Base-by-base conservation (phyloP, 2,113 vertebrate genomes). In the Cochlearius cochlearius region DNA sequence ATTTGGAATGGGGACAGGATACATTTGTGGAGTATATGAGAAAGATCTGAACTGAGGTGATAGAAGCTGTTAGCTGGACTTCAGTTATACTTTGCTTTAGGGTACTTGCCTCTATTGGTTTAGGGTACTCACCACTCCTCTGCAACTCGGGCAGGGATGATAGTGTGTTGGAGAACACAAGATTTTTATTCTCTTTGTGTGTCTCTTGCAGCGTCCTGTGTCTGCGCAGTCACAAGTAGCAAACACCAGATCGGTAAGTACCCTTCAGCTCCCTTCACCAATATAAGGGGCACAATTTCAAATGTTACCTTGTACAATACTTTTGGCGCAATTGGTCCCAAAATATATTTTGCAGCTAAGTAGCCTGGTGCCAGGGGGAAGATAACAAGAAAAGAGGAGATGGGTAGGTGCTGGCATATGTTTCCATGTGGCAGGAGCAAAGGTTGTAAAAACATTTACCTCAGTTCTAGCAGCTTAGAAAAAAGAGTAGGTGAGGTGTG, bases 201-300 rank as follows among this genome's bases (percentile, higher is more conserved):
- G 30, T 97, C 89, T 97, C 96, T 98, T 97, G n/a, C 97, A 98
- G 98, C 97, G 88, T 94, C 97, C 96, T 81, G 96, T 95, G 52
- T 98, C 98, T 97, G 97, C 95, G 39, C 97, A 97, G 92, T 92
- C 92, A 21, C 96, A 97, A 69, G 63, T 97, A 90, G 91, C 96
- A 90, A 96, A 92, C 49, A 50, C 87, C 96, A 98, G 92, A 96
- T 71, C 94, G 96, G 98, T 99, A 97, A 98, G 98, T 98, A 90
- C 38, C 83, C 53, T 95, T 95, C 52, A 90, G 36, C 49, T 94
- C 84, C 59, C 29, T 49, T 87, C 75, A 58, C 49, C 53, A 47
- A 8, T 73, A 5, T 14, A 71, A 86, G 73, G 43, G 29, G n/a
- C n/a, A n/a, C 6, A 2, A 6, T 76, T 94, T 74, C 41, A 55